Evolutionary conservation across 2,888 invertebrate genomes (phyloP).

Genomic region (Orgyia antiqua): DNA sequence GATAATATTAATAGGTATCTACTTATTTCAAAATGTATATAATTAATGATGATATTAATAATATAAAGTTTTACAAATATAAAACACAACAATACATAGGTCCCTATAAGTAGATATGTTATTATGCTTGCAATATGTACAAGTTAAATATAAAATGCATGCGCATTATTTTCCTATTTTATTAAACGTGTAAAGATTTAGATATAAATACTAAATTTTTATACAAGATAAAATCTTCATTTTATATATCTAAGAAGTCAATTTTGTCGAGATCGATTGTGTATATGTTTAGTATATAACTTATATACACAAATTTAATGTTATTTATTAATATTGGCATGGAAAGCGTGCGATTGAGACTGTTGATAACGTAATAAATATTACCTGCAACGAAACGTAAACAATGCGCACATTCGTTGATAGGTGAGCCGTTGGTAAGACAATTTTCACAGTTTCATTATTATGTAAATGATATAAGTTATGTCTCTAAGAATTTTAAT

Average conservation of each 20-base stretch:
- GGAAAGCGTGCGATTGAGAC: conserved; percentile 57
- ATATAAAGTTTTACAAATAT: conserved; percentile 28
- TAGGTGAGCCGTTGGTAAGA: conserved; percentile 61
- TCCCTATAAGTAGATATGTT: conserved; percentile 36
- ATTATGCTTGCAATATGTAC: conserved; percentile 41
- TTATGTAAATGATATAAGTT: conserved; percentile 70
- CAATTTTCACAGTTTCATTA: conserved; percentile 72
- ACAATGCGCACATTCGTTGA: conserved; percentile 53
- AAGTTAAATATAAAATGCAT: conserved; percentile 38
- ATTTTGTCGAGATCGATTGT: conserved; percentile 64
- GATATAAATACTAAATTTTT: conserved; percentile 50
- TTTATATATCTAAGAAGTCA: conserved; percentile 68
- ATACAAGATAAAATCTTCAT: conserved; percentile 59
- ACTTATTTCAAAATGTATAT: conserved; percentile 28
- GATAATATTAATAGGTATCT: conserved; percentile 19
- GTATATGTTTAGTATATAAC: conserved; percentile 46
- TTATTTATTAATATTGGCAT: conserved; percentile 45
- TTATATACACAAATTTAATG: conserved; percentile 32
- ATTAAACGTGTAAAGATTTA: conserved; percentile 37
- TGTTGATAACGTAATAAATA: conserved; percentile 41
- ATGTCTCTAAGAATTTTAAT: conserved; percentile 74
- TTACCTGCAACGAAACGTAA: conserved; percentile 49
- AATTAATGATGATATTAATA: conserved; percentile 27
- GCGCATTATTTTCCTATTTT: conserved; percentile 54
- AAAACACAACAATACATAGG: conserved; percentile 23